Evolutionary conservation across 1,140 invertebrate species (phyloP).

Genomic region (Holcopasites calliopsidis): DNA sequence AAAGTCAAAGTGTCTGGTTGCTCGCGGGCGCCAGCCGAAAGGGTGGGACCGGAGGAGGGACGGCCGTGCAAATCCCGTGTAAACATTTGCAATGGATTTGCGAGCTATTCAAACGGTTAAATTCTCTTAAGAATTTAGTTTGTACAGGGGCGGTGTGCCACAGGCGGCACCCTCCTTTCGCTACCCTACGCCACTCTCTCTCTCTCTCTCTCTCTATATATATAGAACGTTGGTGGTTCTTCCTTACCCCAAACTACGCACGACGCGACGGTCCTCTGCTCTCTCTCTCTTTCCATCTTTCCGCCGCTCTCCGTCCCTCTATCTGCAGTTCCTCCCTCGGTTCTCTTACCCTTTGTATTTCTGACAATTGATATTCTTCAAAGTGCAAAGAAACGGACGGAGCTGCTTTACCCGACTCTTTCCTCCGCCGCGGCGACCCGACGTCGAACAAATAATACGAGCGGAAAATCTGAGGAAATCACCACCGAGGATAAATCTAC

Average conservation of each 20-base stretch:
- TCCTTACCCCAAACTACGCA: slow-evolving; percentile 60
- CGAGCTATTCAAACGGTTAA: slow-evolving; percentile 80
- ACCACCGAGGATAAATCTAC: slow-evolving; percentile 60
- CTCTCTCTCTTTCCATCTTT: slow-evolving; percentile 13
- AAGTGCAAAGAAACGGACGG: slow-evolving; percentile 78
- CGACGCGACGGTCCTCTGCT: slow-evolving; percentile 41
- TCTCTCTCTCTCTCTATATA: slow-evolving; percentile 10
- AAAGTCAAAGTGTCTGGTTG: slow-evolving; percentile 46
- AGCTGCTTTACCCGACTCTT: slow-evolving; percentile 23
- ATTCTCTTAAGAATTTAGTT: slow-evolving; percentile 81
- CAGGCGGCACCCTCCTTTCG: slow-evolving; percentile 55
- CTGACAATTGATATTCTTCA: slow-evolving; percentile 81
- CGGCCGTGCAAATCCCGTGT: slow-evolving; percentile 75
- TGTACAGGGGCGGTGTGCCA: slow-evolving; percentile 75
- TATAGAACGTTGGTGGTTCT: slow-evolving; percentile 40
- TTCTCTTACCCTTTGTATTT: slow-evolving; percentile 78
- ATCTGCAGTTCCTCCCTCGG: slow-evolving; percentile 56
- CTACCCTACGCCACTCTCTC: slow-evolving; percentile 43
- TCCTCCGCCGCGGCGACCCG: slow-evolving; percentile 46
- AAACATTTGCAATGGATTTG: slow-evolving; percentile 81
- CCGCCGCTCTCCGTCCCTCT: slow-evolving; percentile 52
- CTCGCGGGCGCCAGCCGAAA: slow-evolving; percentile 32
- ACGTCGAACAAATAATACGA: slow-evolving; percentile 79
- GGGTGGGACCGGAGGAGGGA: slow-evolving; percentile 33
- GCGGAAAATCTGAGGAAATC: slow-evolving; percentile 74